Percentiles rank a stretch among this genome's conserved stretches.
These are phyloP conservation scores for Machaerirhynchus nigripectus DNA, from an alignment of 2,113 vertebrate species.

Conservation along the genomic window DNA sequence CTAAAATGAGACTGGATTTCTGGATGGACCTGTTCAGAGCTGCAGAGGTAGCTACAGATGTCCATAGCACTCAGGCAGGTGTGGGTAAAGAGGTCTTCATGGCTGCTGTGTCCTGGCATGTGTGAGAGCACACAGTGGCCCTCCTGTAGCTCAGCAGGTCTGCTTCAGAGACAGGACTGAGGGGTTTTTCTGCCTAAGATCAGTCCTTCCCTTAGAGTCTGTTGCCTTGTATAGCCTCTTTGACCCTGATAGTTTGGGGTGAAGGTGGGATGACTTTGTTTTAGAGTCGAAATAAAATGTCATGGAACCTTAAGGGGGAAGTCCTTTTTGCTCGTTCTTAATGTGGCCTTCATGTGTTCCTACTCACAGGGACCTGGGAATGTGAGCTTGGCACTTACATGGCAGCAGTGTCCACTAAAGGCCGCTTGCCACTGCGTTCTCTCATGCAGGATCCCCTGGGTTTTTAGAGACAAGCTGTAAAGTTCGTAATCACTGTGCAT, in stretches of 20 bases:
- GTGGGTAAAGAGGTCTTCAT: neutral
- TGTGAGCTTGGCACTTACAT: neutral
- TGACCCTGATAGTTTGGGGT: neutral
- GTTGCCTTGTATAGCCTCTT: neutral
- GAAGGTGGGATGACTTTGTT: neutral
- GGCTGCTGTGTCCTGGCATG: neutral
- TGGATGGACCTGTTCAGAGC: neutral
- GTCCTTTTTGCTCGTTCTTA: neutral
- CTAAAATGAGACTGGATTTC: neutral
- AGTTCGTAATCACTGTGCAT: neutral
- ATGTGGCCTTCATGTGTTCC: neutral
- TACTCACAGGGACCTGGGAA: neutral
- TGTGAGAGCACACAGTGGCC: neutral
- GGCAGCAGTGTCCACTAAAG: neutral
- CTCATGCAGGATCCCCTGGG: neutral
- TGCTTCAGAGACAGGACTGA: neutral
- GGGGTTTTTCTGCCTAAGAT: neutral
- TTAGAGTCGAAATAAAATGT: neutral
- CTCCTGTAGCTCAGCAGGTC: neutral
- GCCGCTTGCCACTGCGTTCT: neutral
- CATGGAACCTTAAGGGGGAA: neutral
- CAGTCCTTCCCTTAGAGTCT: neutral
- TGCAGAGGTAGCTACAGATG: neutral
- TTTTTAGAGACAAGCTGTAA: neutral
- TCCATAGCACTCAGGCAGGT: neutral